Base-by-base conservation (phyloP, 2,888 invertebrate genomes). In the Callosobruchus maculatus region DNA sequence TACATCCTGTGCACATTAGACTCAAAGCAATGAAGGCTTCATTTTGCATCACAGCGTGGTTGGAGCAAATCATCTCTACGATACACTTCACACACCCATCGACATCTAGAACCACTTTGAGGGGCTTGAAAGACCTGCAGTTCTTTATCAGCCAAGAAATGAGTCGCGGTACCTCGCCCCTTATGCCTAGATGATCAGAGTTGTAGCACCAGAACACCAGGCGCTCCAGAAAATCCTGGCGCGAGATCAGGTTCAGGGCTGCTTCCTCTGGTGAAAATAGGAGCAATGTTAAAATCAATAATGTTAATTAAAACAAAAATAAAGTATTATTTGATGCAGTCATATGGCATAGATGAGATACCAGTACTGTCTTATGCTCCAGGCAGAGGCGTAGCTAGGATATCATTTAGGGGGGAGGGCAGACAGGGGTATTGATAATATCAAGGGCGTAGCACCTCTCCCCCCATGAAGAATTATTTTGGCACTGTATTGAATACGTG, bases 1-100 rank as follows among this genome's bases (percentile, higher is more conserved):
- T 81, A 73, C 85, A 85, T 71, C 87, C 85, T 0, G 85, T 83
- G 31, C 87, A 87, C 13, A 94, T 87, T 67, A 95, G 89, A 78
- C 92, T 92, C 73, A 95, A 88, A 66, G 94, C 92, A 80, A 93
- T 88, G 74, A 95, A 89, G 0, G 95, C 93, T 87, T 95, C 95
- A 84, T 93, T 94, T 85, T 95, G 95, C 97, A 97, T 97, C 30
- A 96, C 92, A 7, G 93, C 89, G 88, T 96, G 95, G 82, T 94
- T 93, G 1, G 95, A 93, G 3, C 92, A 90, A 78, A 95, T 88
- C 97, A 97, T 96, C 86, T 92, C 91, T 18, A 95, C 92, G 80
- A 97, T 88, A 82, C 93, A 92, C 73, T 92, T 91, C 49, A 96
- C 88, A 75, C 93, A 93, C 76, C 93, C 94, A 70, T 92, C 90